Evolutionary conservation across 2,113 vertebrate species (phyloP).

Genomic region (Gallinago jamesoni): DNA sequence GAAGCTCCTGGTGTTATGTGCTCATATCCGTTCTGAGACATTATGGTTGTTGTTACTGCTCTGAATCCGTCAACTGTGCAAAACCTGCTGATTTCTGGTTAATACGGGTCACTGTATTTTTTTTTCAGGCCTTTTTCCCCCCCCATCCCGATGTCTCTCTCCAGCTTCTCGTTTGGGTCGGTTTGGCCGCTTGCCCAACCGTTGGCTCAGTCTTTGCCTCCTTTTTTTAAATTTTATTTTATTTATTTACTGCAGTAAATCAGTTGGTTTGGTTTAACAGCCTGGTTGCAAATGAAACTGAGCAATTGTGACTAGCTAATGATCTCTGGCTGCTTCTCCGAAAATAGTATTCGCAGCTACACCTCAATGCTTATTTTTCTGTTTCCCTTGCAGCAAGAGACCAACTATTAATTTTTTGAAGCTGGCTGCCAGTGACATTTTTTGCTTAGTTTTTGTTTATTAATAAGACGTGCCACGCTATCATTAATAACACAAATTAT

Average conservation of each 20-base stretch:
- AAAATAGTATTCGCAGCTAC: not conserved
- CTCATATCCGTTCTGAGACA: accelerated
- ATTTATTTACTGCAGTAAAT: not conserved
- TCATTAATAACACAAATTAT: not conserved
- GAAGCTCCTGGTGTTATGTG: not conserved
- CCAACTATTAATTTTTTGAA: not conserved
- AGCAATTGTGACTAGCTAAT: not conserved
- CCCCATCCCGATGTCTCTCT: not conserved
- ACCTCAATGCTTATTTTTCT: not conserved
- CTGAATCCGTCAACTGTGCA: accelerated
- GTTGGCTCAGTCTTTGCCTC: not conserved
- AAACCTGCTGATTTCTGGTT: not conserved
- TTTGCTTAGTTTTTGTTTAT: not conserved
- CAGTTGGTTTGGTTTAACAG: not conserved
- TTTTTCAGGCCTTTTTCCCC: not conserved
- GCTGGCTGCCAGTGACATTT: slow-evolving; percentile 1
- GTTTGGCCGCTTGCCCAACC: not conserved
- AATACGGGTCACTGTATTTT: not conserved
- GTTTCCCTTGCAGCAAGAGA: not conserved
- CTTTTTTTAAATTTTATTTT: not conserved
- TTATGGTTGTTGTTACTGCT: not conserved
- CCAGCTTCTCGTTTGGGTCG: not conserved
- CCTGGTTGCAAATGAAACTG: not conserved
- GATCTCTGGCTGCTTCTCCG: not conserved
- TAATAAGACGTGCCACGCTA: not conserved